Evolutionary conservation across 2,797 vertebrate genomes (phyloP).

Genomic region (Stomatorhinus walkeri): DNA sequence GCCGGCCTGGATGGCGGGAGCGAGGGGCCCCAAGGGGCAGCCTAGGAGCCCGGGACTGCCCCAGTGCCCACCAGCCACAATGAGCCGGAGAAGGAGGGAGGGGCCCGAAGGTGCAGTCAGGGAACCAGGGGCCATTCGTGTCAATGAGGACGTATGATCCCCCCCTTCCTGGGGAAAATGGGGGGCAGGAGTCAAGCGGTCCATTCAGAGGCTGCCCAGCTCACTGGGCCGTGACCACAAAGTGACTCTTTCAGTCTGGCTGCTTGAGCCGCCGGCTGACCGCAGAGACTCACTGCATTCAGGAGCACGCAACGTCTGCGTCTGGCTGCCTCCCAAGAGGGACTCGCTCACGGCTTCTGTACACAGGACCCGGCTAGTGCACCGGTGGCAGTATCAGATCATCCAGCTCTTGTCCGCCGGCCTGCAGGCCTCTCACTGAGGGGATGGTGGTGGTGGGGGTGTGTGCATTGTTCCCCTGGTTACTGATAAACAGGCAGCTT

Average conservation of each 20-base stretch:
- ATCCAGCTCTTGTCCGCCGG: background rate
- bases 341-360: background rate
- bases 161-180: constrained; percentile 18
- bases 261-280: background rate
- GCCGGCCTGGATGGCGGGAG: background rate
- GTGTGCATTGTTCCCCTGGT: constrained; percentile 77
- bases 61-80: background rate
- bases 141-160: constrained; percentile 23
- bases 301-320: background rate
- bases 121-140: background rate
- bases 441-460: background rate
- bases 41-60: background rate
- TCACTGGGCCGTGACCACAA: constrained; percentile 31
- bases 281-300: background rate
- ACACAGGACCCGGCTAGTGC: constrained; percentile 21
- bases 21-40: background rate
- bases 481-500: constrained; percentile 86
- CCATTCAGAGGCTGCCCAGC: constrained; percentile 26
- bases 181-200: constrained; percentile 34
- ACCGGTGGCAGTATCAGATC: constrained; percentile 34
- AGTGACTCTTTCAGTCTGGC: constrained; percentile 12
- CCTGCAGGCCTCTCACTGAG: background rate
- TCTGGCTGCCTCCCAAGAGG: background rate
- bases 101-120: background rate
- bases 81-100: background rate